These are phyloP conservation scores for Hemiprocne comata DNA, from an alignment of 2,113 vertebrate species.

Conservation along the genomic window DNA sequence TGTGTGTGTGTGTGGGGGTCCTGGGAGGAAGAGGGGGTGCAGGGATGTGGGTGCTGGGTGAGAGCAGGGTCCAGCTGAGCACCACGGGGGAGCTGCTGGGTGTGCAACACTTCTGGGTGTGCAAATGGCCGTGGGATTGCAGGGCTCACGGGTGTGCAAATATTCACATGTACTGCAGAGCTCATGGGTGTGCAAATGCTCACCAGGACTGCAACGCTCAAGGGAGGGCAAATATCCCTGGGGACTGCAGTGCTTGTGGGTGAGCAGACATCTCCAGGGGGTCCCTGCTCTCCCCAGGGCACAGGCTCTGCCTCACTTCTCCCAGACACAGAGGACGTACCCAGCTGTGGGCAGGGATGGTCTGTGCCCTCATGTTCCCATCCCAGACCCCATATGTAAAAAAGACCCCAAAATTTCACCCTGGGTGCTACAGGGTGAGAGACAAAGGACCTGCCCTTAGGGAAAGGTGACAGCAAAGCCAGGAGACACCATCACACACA, in stretches of 20 bases:
- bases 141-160: neutral
- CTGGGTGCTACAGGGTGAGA: neutral
- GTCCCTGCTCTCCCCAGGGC: neutral
- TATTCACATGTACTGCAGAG: accelerated
- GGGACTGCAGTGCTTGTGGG: neutral
- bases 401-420: no score
- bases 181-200: neutral
- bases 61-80: neutral
- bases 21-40: neutral
- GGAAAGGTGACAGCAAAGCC: accelerated
- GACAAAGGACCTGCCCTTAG: neutral
- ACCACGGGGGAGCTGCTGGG: neutral
- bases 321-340: accelerated
- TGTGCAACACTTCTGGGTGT: accelerated
- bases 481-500: accelerated
- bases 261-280: accelerated
- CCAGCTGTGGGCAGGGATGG: neutral
- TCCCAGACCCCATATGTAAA: neutral
- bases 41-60: neutral
- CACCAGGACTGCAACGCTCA: accelerated
- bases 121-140: neutral
- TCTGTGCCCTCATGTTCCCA: accelerated
- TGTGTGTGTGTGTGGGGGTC: accelerated
- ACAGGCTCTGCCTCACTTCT: neutral
- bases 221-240: accelerated